phyloP scores from a whole-genome alignment of 2,113 vertebrate genomes.

The Periophthalmus modestus region DNA sequence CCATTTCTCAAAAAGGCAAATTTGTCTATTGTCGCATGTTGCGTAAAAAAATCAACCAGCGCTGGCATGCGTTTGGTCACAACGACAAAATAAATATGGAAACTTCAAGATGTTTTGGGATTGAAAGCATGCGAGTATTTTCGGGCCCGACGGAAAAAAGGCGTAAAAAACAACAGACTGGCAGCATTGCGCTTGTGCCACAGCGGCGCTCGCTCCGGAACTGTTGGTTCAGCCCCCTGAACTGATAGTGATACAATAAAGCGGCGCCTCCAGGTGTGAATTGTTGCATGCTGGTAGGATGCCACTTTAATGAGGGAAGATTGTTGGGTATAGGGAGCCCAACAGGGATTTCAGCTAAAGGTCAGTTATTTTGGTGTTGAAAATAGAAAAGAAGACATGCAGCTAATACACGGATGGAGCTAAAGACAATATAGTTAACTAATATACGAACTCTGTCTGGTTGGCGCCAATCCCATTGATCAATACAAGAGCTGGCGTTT shows the following conservation, averaged over 20 bases:
- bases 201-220: background rate
- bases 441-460: no score
- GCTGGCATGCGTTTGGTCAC: constrained; percentile 51
- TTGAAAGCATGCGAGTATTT: constrained; percentile 41
- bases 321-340: constrained; percentile 32
- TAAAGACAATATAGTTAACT: no score
- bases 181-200: constrained; percentile 1
- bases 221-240: constrained; percentile 28
- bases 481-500: no score
- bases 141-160: no score
- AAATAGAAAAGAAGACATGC: no score
- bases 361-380: no score
- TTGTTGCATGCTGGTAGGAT: constrained; percentile 23
- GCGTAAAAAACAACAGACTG: constrained; percentile 34
- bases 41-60: constrained; percentile 55
- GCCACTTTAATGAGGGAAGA: constrained; percentile 26
- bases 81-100: constrained; percentile 37
- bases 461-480: no score
- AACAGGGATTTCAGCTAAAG: constrained; percentile 21
- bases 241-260: constrained; percentile 37
- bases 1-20: constrained; percentile 67
- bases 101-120: constrained; percentile 38
- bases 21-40: constrained; percentile 52
- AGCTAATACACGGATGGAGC: no score
- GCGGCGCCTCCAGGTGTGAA: constrained; percentile 25